Percentiles rank a stretch among this genome's conserved stretches.
These are phyloP conservation scores for Pipistrellus pipistrellus DNA, from an alignment of 2,797 vertebrate species.

Conservation along the genomic window DNA sequence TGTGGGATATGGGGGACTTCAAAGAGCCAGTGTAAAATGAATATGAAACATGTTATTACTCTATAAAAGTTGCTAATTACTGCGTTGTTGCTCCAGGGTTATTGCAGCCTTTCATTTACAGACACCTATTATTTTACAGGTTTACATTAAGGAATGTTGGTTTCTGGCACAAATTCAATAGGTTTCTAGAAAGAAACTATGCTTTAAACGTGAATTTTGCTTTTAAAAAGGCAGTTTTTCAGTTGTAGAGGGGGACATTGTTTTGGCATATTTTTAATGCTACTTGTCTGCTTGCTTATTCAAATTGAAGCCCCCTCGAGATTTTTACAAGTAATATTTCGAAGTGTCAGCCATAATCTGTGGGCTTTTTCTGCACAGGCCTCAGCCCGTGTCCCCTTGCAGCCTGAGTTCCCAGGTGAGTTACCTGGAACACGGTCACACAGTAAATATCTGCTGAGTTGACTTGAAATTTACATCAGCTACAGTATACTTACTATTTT, in stretches of 20 bases:
- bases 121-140: constrained; percentile 78
- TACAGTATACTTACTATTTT: constrained; percentile 54
- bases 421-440: constrained; percentile 18
- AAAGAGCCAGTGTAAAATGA: constrained; percentile 82
- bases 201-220: constrained; percentile 68
- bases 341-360: constrained; percentile 43
- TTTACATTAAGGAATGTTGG: constrained; percentile 76
- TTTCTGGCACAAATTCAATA: constrained; percentile 71
- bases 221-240: constrained; percentile 63
- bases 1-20: constrained; percentile 81
- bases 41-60: constrained; percentile 85
- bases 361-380: background rate
- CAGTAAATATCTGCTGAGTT: constrained; percentile 22
- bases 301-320: constrained; percentile 73
- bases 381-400: background rate
- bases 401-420: background rate
- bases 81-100: constrained; percentile 83
- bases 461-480: constrained; percentile 2
- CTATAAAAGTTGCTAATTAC: constrained; percentile 88
- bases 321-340: constrained; percentile 51
- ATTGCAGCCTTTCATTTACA: constrained; percentile 86
- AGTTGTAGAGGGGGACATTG: constrained; percentile 44
- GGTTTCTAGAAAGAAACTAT: constrained; percentile 67
- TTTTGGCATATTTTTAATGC: constrained; percentile 40
- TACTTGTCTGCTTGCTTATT: constrained; percentile 47